Conservation (phyloP, 1,140 invertebrate genomes). For the Asbolus verrucosus region DNA sequence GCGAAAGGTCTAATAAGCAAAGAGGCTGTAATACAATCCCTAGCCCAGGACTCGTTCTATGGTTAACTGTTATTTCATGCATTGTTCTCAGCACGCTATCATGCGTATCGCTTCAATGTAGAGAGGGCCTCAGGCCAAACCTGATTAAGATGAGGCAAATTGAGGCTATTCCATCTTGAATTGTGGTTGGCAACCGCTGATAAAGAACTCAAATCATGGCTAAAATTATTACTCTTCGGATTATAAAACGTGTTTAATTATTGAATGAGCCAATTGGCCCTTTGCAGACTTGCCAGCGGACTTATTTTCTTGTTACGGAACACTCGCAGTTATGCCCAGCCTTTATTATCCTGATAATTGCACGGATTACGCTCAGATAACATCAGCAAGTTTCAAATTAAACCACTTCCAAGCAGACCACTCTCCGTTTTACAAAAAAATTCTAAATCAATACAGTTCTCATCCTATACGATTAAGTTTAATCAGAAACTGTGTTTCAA, state of each 20-base stretch:
- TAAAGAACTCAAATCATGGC: constrained; percentile 25
- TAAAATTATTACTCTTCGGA: constrained; percentile 2
- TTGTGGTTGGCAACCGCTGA: constrained; percentile 12
- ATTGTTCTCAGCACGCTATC: constrained; percentile 51
- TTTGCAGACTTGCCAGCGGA: neutral
- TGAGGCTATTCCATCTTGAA: constrained; percentile 44
- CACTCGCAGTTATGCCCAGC: neutral
- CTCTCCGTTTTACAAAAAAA: constrained; percentile 1
- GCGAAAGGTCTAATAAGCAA: constrained; percentile 48
- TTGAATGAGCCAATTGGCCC: constrained; percentile 7
- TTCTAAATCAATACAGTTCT: neutral
- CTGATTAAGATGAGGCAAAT: constrained; percentile 52
- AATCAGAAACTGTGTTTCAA: constrained; percentile 14
- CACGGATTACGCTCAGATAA: constrained; percentile 26
- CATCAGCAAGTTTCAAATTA: constrained; percentile 16
- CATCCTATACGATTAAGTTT: neutral
- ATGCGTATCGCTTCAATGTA: constrained; percentile 50
- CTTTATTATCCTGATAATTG: constrained; percentile 41
- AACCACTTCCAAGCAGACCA: constrained; percentile 2
- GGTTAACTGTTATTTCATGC: constrained; percentile 55
- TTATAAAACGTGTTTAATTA: constrained; percentile 6
- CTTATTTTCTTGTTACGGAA: too few species aligned
- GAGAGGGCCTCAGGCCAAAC: constrained; percentile 39
- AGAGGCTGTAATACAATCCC: constrained; percentile 49
- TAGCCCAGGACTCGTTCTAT: constrained; percentile 49